Percentiles rank a stretch among this genome's conserved stretches.
Evolutionary conservation across 1,140 invertebrate genomes (phyloP).

Genomic region (Papilio xuthus): DNA sequence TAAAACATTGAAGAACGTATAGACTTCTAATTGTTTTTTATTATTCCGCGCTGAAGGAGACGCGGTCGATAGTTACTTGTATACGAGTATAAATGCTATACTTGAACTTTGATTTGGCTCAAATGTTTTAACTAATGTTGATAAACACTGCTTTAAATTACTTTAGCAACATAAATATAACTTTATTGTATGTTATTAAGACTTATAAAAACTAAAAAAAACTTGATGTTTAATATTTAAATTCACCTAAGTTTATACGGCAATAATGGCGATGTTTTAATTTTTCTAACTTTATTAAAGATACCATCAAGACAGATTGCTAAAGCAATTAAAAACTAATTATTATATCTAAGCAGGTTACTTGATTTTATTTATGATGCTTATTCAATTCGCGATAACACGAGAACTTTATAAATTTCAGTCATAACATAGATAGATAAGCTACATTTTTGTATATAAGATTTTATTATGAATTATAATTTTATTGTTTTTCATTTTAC

Average conservation of each 20-base stretch:
- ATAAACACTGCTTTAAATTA: not conserved
- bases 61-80: too few species aligned
- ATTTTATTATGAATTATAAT: not conserved
- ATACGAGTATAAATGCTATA: too few species aligned
- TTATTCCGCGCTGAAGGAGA: too few species aligned
- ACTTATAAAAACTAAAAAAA: conserved; percentile 1
- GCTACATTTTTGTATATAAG: not conserved
- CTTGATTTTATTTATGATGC: conserved; percentile 11
- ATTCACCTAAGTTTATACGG: not conserved
- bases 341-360: conserved; percentile 17
- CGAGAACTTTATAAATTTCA: not conserved
- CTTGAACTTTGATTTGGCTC: not conserved
- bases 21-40: too few species aligned
- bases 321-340: conserved; percentile 13
- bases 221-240: not conserved
- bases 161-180: not conserved
- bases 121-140: not conserved
- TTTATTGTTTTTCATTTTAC: not conserved
- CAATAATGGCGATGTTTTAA: conserved; percentile 2
- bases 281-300: conserved; percentile 1
- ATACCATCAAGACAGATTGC: conserved; percentile 16
- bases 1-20: too few species aligned
- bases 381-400: not conserved
- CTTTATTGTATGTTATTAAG: not conserved
- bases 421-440: not conserved